Evolutionary conservation across 2,888 invertebrate species (phyloP), one percentile per base, ranked within the genome.

Genomic region (Mechanitis messenoides): DNA sequence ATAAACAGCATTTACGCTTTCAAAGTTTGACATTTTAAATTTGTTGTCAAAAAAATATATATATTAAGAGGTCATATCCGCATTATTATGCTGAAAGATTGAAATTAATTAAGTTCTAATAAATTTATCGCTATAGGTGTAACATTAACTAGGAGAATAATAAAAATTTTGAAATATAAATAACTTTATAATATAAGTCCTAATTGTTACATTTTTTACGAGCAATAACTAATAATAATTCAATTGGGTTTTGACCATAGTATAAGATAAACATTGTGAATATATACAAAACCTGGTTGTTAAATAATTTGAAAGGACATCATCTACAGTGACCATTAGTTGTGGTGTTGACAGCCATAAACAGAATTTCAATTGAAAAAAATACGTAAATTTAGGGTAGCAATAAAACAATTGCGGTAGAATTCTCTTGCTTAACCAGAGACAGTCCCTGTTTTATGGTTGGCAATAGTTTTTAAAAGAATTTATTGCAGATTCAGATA

Each of bases 1-100:
- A 83, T 80, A 84, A 84, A 83, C 80, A 80, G 83, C 76, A 78
- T 83, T 83, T 78, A 83, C 77, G 79, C 77, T 80, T 81, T 83
- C 76, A 78, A 75, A 72, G 71, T 67, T 68, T 58, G 64, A 69
- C 63, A 63, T 60, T 53, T 56, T 61, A 56, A 63, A 65, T 59
- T 60, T 65, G 57, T 67, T 55, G 46, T 20, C 9, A 33, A 45
- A 53, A 57, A 45, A 20, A 33, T 45, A 7, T 1, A 1, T 35
- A 35, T 31, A 50, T 50, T 50, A 50, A 9, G 31, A 31, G 1
- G 7, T 50, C 11, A 50, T 50, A 9, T 31, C 7, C 42, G 9
- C 42, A 42, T 2, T 42, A 9, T 42, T 42, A 7, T 42, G 42
- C 6, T 9, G 11, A 9, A 42, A 42, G 42, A 42, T 42, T 42